phyloP scores from a whole-genome alignment of 30 jellyfish, hydroid and myxozoan genomes.

The Hydractinia symbiolongicarpus region DNA sequence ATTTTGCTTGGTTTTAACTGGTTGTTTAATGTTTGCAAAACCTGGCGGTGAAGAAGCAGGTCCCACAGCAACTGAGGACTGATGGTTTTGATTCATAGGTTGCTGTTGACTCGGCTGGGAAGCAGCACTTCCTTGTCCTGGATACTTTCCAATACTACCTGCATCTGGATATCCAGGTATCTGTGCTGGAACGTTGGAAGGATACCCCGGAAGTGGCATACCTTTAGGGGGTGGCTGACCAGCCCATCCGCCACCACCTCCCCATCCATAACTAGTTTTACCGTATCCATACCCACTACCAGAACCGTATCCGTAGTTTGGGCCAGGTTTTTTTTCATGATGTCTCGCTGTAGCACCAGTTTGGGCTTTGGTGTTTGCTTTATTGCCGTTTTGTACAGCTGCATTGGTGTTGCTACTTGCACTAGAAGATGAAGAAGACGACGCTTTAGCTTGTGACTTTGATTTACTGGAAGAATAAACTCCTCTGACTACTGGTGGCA shows the following conservation, averaged over 20 bases:
- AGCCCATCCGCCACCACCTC: constrained; percentile 49
- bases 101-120: constrained; percentile 1
- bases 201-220: constrained; percentile 18
- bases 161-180: constrained; percentile 33
- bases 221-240: constrained; percentile 28
- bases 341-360: constrained; percentile 15
- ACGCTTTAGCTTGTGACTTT: constrained; percentile 10
- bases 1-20: background rate
- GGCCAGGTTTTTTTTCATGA: constrained; percentile 13
- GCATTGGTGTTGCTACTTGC: constrained; percentile 6
- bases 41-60: constrained; percentile 1
- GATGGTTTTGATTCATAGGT: background rate
- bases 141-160: background rate
- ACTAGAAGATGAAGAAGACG: background rate
- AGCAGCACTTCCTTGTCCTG: constrained; percentile 10
- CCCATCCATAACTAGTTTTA: constrained; percentile 30
- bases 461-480: background rate
- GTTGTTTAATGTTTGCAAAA: background rate
- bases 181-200: constrained; percentile 21
- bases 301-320: constrained; percentile 25
- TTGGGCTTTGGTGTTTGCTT: background rate
- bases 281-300: constrained; percentile 40
- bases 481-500: constrained; percentile 18
- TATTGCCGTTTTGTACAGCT: background rate
- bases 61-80: constrained; percentile 7